phyloP scores from a whole-genome alignment of 1,140 invertebrate species.

The Drosophila persimilis region DNA sequence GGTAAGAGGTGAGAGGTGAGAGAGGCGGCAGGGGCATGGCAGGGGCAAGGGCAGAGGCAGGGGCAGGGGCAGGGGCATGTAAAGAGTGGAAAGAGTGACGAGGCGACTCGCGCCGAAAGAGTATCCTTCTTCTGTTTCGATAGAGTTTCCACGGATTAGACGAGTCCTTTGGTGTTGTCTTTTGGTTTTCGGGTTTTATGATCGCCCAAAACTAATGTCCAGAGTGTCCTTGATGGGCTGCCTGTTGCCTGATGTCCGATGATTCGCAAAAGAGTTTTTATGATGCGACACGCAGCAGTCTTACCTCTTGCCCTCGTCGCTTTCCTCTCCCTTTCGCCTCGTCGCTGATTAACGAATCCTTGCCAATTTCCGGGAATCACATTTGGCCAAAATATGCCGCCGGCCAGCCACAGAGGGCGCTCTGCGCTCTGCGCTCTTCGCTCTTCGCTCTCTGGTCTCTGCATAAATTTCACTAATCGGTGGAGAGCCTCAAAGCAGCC shows the following conservation, averaged over 20 bases:
- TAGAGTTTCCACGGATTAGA: slow-evolving; percentile 79
- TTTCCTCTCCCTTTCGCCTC: too few relatives aligned
- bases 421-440: too few relatives aligned
- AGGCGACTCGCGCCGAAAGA: slow-evolving; percentile 74
- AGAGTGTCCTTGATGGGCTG: slow-evolving; percentile 67
- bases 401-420: slow-evolving; percentile 71
- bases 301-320: not conserved
- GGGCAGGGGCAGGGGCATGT: slow-evolving; percentile 11
- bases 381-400: slow-evolving; percentile 53
- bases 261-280: slow-evolving; percentile 81
- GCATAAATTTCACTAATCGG: slow-evolving; percentile 59
- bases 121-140: slow-evolving; percentile 47
- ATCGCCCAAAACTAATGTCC: slow-evolving; percentile 65
- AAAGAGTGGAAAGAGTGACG: slow-evolving; percentile 66
- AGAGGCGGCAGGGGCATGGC: not conserved
- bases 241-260: slow-evolving; percentile 38
- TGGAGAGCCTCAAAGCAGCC: slow-evolving; percentile 34
- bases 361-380: slow-evolving; percentile 79
- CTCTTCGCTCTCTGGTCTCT: slow-evolving; percentile 3
- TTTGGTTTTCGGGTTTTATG: slow-evolving; percentile 55
- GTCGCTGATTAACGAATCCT: slow-evolving; percentile 53
- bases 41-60: slow-evolving; percentile 1
- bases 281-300: slow-evolving; percentile 39
- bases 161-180: slow-evolving; percentile 7
- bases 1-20: slow-evolving; percentile 15